Evolutionary conservation across 2,113 vertebrate genomes (phyloP), one percentile per base, ranked within the genome.

Genomic region (Strigops habroptila): DNA sequence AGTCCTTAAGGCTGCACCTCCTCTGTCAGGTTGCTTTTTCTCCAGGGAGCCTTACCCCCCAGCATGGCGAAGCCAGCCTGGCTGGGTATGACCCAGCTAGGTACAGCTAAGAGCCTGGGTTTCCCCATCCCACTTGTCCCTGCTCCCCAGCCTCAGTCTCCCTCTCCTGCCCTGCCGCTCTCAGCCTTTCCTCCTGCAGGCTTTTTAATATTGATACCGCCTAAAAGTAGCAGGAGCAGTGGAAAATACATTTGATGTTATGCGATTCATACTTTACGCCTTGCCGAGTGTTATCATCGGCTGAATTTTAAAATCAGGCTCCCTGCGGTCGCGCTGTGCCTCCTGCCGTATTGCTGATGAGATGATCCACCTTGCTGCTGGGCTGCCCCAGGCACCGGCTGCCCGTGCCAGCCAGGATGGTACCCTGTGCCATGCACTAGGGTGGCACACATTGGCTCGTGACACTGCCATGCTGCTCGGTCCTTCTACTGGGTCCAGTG

Each of bases 341-440:
- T 35, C 65, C 78, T 1, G 7, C 25, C 1, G 7, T 16, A 33
- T 25, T 1, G 1, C 63, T 28, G 9, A 46, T 24, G 51, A 24
- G 63, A 37, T 67, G n/a, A 35, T 57, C 33, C 0, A 1, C 51
- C 25, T 22, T 2, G 33, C 78, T 37, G 21, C 49, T 12, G 5
- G 62, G 62, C 48, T 80, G 62, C 23, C 60, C 23, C 13, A 8
- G 10, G 30, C 59, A 21, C 35, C 10, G 4, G 30, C 75, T 28
- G 76, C 31, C 37, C 0, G 0, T 4, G 14, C 35, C 59, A 4
- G 17, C 35, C 8, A 2, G 76, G 60, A 28, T 3, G 37, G 30
- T 60, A 28, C 23, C 30, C 30, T 7, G 7, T 64, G 59, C 46
- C 18, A 10, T 18, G 5, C 59, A 10, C 35, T 2, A 4, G 12